Conservation (phyloP, 1,140 invertebrate genomes). For the Pararge aegeria region DNA sequence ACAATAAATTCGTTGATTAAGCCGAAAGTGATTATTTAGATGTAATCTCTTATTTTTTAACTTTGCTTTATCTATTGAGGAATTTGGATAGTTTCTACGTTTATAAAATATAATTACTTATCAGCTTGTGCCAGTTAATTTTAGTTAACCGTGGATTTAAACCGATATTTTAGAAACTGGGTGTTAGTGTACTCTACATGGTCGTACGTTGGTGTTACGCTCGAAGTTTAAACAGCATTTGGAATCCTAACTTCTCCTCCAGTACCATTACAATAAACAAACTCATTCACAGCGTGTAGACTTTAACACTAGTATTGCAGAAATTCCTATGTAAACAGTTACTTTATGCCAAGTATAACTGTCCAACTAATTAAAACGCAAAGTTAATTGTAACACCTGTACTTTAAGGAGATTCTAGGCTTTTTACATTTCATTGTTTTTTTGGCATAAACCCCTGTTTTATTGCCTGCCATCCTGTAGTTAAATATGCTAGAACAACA, state of each 20-base stretch:
- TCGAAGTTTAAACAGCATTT: slow-evolving; percentile 1
- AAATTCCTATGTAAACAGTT: background rate
- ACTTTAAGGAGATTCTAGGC: background rate
- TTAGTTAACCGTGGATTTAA: too few relatives aligned
- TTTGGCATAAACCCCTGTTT: too few relatives aligned
- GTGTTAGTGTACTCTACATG: background rate
- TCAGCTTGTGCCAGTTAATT: too few relatives aligned
- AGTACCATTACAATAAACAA: slow-evolving; percentile 1
- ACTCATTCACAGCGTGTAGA: slow-evolving; percentile 1
- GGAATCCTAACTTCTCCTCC: background rate
- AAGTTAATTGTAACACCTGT: background rate
- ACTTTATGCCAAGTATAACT: background rate
- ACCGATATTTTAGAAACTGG: too few relatives aligned
- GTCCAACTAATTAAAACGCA: background rate
- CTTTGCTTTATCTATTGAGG: too few relatives aligned
- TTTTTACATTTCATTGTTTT: background rate
- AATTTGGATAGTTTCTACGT: too few relatives aligned
- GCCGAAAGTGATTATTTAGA: too few relatives aligned
- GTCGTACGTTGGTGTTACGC: background rate
- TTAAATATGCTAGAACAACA: too few relatives aligned
- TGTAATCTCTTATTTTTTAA: too few relatives aligned
- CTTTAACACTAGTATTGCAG: background rate
- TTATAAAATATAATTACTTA: too few relatives aligned
- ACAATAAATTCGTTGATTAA: too few relatives aligned
- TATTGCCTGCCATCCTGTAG: too few relatives aligned